Evolutionary conservation across 2,888 invertebrate species (phyloP).

Genomic region (Tachina fera): DNA sequence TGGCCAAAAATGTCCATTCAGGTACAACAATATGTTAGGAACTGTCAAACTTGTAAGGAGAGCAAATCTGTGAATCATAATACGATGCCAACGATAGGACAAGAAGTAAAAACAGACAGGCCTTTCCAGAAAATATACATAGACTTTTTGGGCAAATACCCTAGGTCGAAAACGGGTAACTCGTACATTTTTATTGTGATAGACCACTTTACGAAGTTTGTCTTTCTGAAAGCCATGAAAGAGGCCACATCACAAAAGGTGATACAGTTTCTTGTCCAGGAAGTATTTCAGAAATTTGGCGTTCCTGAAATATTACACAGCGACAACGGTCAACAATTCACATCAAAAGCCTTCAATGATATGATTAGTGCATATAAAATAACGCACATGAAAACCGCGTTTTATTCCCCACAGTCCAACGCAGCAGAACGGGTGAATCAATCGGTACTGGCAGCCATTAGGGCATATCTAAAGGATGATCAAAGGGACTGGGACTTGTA

Average conservation of each 20-base stretch:
- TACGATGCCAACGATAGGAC: not conserved
- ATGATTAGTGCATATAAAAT: slow-evolving; percentile 18
- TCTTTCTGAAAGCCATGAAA: too few species aligned
- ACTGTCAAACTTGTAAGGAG: slow-evolving; percentile 48
- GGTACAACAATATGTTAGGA: slow-evolving; percentile 5
- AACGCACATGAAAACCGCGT: slow-evolving; percentile 9
- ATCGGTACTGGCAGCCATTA: slow-evolving; percentile 14
- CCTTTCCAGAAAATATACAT: slow-evolving; percentile 59
- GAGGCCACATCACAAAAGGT: too few species aligned
- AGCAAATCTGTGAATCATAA: not conserved
- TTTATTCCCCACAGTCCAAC: slow-evolving; percentile 32
- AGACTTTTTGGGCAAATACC: slow-evolving; percentile 71
- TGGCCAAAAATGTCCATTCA: slow-evolving; percentile 47
- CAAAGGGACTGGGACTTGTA: too few species aligned
- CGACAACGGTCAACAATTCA: slow-evolving; percentile 12
- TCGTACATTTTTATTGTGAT: not conserved
- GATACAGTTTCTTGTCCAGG: too few species aligned
- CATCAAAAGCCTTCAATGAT: not conserved
- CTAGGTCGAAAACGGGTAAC: slow-evolving; percentile 48
- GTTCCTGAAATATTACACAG: not conserved
- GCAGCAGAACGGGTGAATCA: slow-evolving; percentile 38
- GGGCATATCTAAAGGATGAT: slow-evolving; percentile 9
- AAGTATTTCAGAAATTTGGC: too few species aligned
- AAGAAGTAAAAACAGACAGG: not conserved
- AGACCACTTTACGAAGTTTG: too few species aligned